Evolutionary conservation across 2,797 vertebrate species (phyloP).

Genomic region (Aythya fuligula): DNA sequence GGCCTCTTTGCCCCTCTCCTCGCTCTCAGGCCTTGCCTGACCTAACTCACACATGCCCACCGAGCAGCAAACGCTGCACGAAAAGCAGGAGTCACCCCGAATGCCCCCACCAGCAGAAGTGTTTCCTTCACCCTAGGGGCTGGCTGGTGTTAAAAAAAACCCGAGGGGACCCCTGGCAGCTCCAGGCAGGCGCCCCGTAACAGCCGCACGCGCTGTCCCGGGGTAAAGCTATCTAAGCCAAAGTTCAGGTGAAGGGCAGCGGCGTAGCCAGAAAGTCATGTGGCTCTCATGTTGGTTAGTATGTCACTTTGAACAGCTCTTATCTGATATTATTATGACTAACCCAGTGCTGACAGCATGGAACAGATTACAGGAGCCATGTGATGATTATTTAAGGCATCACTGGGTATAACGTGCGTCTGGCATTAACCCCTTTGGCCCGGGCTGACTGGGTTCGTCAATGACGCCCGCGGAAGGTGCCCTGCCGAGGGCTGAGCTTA

Average conservation of each 20-base stretch:
- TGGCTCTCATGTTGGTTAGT: constrained; percentile 88
- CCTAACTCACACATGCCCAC: neutral
- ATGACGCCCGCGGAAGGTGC: neutral
- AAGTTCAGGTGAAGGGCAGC: constrained; percentile 97
- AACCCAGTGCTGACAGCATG: constrained; percentile 97
- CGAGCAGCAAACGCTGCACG: neutral
- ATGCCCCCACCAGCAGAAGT: neutral
- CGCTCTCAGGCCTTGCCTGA: neutral
- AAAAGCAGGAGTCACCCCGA: neutral
- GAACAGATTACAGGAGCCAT: constrained; percentile 92
- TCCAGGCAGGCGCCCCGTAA: neutral
- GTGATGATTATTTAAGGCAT: constrained; percentile 92
- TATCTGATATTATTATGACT: constrained; percentile 96
- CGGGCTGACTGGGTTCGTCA: constrained; percentile 2
- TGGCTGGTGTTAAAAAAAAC: neutral
- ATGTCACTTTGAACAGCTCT: constrained; percentile 86
- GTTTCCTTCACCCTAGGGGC: neutral
- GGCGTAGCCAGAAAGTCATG: constrained; percentile 90
- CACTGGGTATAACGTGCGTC: constrained; percentile 45
- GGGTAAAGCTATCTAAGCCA: constrained; percentile 84
- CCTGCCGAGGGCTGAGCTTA: neutral
- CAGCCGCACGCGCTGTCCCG: neutral
- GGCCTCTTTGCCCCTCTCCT: neutral
- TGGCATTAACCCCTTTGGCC: constrained; percentile 80
- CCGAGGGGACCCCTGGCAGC: neutral